Evolutionary conservation across 1,140 invertebrate genomes (phyloP).

Genomic region (Brachionus rotundiformis): DNA sequence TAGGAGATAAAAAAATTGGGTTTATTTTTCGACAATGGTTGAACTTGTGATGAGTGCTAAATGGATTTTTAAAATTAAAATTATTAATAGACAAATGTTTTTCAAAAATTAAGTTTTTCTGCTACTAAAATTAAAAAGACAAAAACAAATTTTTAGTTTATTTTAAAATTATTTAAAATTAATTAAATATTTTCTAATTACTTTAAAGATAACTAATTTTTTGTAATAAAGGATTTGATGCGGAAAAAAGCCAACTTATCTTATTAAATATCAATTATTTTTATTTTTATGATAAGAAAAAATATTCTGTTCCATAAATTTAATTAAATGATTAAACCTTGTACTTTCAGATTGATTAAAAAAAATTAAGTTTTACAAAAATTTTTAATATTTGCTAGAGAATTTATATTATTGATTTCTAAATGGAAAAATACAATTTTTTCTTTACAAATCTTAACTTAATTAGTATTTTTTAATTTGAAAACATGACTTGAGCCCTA

Average conservation of each 20-base stretch:
- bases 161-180: not conserved
- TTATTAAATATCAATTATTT: not conserved
- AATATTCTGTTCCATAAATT: too few relatives aligned
- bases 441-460: not conserved
- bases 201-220: not conserved
- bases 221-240: not conserved
- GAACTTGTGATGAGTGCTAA: conserved; percentile 9
- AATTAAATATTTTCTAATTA: not conserved
- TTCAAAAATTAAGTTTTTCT: not conserved
- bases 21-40: not conserved
- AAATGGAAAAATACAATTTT: not conserved
- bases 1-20: not conserved
- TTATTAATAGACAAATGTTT: conserved; percentile 2
- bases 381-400: not conserved
- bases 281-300: too few relatives aligned
- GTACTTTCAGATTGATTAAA: too few relatives aligned
- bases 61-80: conserved; percentile 6
- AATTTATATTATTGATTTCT: conserved; percentile 15
- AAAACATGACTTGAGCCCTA: not conserved
- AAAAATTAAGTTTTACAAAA: too few relatives aligned
- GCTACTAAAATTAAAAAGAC: not conserved
- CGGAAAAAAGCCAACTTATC: not conserved
- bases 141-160: not conserved
- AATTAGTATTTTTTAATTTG: not conserved
- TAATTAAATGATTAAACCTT: too few relatives aligned